Conservation (phyloP, 1,140 invertebrate species). For the Mercenaria mercenaria region DNA sequence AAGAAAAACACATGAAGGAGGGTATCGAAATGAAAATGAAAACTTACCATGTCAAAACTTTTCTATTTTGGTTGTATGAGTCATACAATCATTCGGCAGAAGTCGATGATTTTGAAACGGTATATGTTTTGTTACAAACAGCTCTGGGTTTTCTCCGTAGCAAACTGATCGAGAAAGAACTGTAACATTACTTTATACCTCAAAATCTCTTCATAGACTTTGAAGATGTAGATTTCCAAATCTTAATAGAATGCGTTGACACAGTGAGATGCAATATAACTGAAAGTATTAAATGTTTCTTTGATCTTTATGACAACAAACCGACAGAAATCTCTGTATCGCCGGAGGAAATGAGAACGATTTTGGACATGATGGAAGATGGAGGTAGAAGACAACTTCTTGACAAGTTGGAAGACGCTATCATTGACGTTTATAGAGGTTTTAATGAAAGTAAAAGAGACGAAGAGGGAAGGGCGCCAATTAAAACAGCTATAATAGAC, state of each 20-base stretch:
- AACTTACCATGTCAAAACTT: constrained; percentile 1
- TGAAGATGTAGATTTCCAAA: not conserved
- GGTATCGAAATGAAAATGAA: not conserved
- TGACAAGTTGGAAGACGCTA: not conserved
- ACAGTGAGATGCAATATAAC: not conserved
- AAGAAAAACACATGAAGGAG: not conserved
- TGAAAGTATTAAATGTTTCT: not conserved
- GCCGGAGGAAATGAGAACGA: not conserved
- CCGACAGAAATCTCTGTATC: not conserved
- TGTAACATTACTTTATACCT: not conserved
- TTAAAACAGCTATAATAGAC: not conserved
- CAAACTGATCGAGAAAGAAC: not conserved
- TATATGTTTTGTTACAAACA: not conserved
- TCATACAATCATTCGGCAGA: not conserved
- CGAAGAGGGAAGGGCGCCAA: not conserved
- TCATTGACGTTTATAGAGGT: not conserved
- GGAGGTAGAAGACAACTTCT: constrained; percentile 3
- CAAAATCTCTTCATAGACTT: not conserved
- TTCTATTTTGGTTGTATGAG: constrained; percentile 2
- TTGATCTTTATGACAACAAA: not conserved
- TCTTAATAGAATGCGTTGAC: constrained; percentile 12
- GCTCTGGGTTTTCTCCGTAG: not conserved
- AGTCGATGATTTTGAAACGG: not conserved
- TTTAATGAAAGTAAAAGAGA: not conserved
- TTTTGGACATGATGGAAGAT: not conserved